A percentile compares a stretch with the other conserved stretches of the same genome.
Evolutionary conservation across 2,888 invertebrate species (phyloP).

Genomic region (Ornithoptera priamus): DNA sequence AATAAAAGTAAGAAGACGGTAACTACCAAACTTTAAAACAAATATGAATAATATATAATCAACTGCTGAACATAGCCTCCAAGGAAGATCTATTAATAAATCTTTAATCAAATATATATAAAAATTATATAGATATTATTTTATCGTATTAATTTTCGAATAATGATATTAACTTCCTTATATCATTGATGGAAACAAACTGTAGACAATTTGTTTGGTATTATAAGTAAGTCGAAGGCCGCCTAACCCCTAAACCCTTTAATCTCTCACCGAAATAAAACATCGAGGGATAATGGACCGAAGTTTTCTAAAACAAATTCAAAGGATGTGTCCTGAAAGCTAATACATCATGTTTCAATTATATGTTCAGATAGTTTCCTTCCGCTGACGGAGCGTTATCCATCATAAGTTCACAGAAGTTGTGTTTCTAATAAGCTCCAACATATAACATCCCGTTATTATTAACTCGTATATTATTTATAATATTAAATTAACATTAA

Average conservation of each 20-base stretch:
- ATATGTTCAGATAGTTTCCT: background rate
- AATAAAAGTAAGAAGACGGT: too few species aligned
- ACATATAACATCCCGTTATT: background rate
- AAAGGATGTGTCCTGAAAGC: conserved; percentile 1
- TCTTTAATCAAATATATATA: too few species aligned
- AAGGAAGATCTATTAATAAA: too few species aligned
- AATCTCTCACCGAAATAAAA: background rate
- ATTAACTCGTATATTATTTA: too few species aligned
- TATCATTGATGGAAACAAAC: too few species aligned
- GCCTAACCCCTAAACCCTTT: background rate
- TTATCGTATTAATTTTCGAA: too few species aligned
- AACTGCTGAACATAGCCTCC: too few species aligned
- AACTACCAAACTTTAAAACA: too few species aligned
- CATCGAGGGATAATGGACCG: background rate
- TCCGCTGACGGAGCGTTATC: background rate
- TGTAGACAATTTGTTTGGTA: too few species aligned
- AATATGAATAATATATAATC: too few species aligned
- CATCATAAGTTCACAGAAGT: conserved; percentile 3
- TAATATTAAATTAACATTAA: background rate
- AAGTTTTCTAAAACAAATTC: conserved; percentile 3
- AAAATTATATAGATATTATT: too few species aligned
- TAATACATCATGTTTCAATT: conserved; percentile 16
- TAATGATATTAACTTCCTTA: too few species aligned
- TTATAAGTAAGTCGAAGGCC: background rate
- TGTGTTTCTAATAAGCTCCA: background rate